phyloP scores from a whole-genome alignment of 2,113 vertebrate species.

The Channa maculata region DNA sequence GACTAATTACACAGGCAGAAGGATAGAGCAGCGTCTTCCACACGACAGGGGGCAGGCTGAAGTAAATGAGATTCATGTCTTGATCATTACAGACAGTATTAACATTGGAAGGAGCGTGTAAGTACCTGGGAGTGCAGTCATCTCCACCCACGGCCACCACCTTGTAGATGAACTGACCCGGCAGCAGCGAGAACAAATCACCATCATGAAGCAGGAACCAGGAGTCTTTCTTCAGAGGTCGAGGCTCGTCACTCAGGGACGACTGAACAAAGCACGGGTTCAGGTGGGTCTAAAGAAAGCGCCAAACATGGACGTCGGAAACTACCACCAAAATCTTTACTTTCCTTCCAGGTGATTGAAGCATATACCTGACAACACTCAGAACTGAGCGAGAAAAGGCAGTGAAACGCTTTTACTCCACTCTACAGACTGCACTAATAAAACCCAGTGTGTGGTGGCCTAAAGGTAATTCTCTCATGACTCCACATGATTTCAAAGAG shows the following conservation, averaged over 20 bases:
- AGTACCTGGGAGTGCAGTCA: conserved; percentile 67
- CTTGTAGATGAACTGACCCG: conserved; percentile 83
- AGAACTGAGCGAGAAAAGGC: no score
- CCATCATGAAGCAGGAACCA: conserved; percentile 84
- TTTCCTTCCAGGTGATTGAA: no score
- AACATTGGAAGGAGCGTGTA: neutral
- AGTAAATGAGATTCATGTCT: neutral
- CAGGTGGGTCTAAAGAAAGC: conserved; percentile 68
- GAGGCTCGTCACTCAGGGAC: conserved; percentile 66
- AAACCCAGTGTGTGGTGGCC: no score
- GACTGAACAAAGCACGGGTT: conserved; percentile 89
- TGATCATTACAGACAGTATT: neutral
- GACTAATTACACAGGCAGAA: conserved; percentile 26
- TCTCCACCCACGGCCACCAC: conserved; percentile 72
- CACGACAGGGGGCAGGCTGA: neutral
- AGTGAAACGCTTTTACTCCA: no score
- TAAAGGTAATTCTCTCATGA: no score
- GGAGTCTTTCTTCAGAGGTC: conserved; percentile 79
- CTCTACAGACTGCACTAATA: no score
- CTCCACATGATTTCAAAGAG: no score
- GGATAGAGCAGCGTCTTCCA: neutral
- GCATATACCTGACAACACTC: no score
- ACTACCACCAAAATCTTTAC: no score
- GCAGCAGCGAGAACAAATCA: conserved; percentile 86
- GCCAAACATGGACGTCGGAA: no score